These are phyloP conservation scores for Agraylea sexmaculata DNA, from an alignment of 1,140 invertebrate genomes.

Conservation along the genomic window DNA sequence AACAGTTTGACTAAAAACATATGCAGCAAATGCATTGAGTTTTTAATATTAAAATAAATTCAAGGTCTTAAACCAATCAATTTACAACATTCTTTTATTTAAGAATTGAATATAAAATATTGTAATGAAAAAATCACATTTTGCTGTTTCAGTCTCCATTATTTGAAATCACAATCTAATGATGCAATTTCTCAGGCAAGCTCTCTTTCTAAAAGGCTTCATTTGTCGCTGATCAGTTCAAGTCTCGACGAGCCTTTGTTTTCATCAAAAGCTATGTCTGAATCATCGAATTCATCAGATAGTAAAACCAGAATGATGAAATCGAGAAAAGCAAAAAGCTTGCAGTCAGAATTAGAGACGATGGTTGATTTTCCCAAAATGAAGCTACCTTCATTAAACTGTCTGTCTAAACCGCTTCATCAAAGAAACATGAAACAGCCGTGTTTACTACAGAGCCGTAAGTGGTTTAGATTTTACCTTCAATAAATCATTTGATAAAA, in stretches of 20 bases:
- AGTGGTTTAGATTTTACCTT: constrained; percentile 6
- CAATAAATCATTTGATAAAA: neutral
- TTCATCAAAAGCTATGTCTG: constrained; percentile 12
- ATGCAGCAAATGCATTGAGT: too few species aligned
- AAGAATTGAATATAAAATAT: neutral
- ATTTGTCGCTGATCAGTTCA: constrained; percentile 15
- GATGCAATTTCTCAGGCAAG: constrained; percentile 12
- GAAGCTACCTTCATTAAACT: constrained; percentile 34
- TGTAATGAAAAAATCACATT: too few species aligned
- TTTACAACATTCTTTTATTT: neutral
- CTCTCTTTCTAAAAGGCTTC: constrained; percentile 9
- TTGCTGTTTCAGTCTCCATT: constrained; percentile 29
- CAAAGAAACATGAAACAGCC: constrained; percentile 18
- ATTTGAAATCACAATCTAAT: constrained; percentile 28
- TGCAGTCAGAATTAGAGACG: constrained; percentile 8
- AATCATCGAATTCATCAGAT: constrained; percentile 12
- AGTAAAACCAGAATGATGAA: constrained; percentile 7
- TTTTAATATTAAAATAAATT: constrained; percentile 5
- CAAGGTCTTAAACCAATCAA: neutral
- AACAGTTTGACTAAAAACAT: too few species aligned
- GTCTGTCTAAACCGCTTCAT: constrained; percentile 35
- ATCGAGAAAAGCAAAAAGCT: constrained; percentile 3
- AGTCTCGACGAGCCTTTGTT: constrained; percentile 16
- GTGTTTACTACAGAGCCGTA: constrained; percentile 13
- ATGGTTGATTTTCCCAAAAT: constrained; percentile 23